These are phyloP conservation scores for Scolanthus callimorphus DNA, from an alignment of 92 coral and sea anemone genomes.

Conservation along the genomic window DNA sequence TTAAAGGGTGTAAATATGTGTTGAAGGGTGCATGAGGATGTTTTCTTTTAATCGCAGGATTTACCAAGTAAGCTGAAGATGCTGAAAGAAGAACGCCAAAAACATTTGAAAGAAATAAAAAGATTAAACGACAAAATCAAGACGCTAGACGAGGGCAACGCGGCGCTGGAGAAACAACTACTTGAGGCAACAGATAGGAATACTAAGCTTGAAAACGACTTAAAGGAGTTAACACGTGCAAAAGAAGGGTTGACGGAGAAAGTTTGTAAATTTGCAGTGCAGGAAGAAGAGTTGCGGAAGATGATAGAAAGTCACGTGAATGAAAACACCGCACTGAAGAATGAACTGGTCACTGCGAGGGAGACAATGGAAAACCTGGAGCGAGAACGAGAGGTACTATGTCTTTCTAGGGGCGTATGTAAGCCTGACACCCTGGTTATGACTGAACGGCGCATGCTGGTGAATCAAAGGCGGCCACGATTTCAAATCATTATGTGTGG, in stretches of 20 bases:
- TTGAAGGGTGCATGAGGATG: too few species aligned
- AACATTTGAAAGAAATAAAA: conserved; percentile 8
- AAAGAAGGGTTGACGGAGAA: conserved; percentile 17
- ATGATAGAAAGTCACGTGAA: conserved; percentile 8
- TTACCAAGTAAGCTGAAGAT: conserved; percentile 12
- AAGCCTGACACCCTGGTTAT: too few species aligned
- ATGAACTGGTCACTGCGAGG: conserved; percentile 16
- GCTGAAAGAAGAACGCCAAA: conserved; percentile 21
- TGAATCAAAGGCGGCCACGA: too few species aligned
- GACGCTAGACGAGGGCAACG: conserved; percentile 17
- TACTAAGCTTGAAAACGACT: conserved; percentile 12
- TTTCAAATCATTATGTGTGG: too few species aligned
- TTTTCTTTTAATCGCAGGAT: conserved; percentile 20
- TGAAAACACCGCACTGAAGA: conserved; percentile 27
- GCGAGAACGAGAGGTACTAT: conserved; percentile 28
- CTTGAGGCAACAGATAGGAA: conserved; percentile 18
- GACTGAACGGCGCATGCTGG: too few species aligned
- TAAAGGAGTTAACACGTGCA: conserved; percentile 15
- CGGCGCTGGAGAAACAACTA: conserved; percentile 17
- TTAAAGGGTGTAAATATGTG: too few species aligned
- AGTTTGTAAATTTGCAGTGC: conserved; percentile 7
- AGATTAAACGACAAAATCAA: conserved; percentile 20
- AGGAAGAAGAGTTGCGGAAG: conserved; percentile 19
- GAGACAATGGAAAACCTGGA: conserved; percentile 32
- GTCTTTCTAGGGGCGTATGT: background rate